Base-by-base conservation (phyloP, 2,113 vertebrate genomes). In the Pelusios castaneus region DNA sequence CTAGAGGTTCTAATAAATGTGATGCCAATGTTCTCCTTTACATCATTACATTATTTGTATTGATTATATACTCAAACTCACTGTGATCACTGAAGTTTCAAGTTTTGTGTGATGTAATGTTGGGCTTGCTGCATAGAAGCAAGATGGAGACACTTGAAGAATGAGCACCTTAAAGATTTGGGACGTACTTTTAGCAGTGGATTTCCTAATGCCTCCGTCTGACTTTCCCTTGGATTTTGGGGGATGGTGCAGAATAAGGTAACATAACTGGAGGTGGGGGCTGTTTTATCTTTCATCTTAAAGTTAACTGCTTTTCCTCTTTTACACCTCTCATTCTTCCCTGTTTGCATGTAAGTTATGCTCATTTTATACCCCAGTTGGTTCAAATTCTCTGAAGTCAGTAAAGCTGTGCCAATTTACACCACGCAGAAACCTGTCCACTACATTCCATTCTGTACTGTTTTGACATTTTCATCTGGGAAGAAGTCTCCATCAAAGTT, bases 331-430 rank as follows among this genome's bases (percentile, higher is more conserved):
- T n/a, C 6, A 45, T 87, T 89, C 86, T 27, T 67, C 5, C 80
- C 54, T 56, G 24, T 77, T n/a, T 7, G 25, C 4, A 13, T 47
- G 7, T 10, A 83, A 80, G 41, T 54, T 84, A 47, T 82, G 82
- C 79, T n/a, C n/a, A n/a, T n/a, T n/a, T n/a, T n/a, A n/a, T n/a
- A 55, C 1, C 0, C 3, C 70, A 29, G 14, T 27, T 31, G 11
- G 56, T 58, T 58, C 56, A 58, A 31, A 58, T 31, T 58, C 27
- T 14, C 56, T 58, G 56, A 58, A 58, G 27, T 58, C 24, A 58
- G 56, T 58, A 12, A 58, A 31, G 27, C 6, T 58, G 11, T 58
- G 56, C 3, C 27, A 58, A 31, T 58, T 12, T 58, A 14, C 56
- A 58, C 27, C 56, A 58, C 56, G 31, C 27, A 58, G 11, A 58